phyloP scores from a whole-genome alignment of 2,888 invertebrate genomes.

The Trypoxylon attenuatum region DNA sequence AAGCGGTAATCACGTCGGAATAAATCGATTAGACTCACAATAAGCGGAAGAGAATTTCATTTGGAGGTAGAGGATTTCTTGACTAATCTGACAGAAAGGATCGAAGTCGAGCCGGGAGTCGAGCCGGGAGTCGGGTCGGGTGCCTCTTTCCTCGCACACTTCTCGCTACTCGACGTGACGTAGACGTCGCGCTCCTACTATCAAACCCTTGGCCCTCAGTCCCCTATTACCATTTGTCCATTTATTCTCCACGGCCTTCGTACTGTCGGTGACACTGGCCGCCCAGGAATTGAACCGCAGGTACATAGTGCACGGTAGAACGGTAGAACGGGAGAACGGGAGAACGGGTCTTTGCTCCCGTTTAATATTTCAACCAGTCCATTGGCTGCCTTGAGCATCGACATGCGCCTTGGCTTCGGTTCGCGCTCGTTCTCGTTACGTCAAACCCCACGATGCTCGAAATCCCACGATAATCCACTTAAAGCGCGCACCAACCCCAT shows the following conservation, averaged over 20 bases:
- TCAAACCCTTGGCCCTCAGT: constrained; percentile 6
- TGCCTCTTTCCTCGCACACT: constrained; percentile 24
- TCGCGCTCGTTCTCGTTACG: constrained; percentile 40
- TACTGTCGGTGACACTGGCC: neutral
- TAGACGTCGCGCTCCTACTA: constrained; percentile 49
- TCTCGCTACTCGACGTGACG: constrained; percentile 32
- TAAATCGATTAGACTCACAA: too few relatives aligned
- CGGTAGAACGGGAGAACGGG: too few relatives aligned
- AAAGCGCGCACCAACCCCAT: constrained; percentile 12
- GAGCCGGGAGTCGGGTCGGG: too few relatives aligned
- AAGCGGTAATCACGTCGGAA: too few relatives aligned
- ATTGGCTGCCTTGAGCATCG: constrained; percentile 70
- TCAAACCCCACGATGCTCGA: constrained; percentile 31
- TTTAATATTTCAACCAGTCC: constrained; percentile 73
- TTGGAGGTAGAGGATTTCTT: too few relatives aligned
- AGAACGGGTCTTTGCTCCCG: constrained; percentile 72
- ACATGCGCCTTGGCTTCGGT: constrained; percentile 61
- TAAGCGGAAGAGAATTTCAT: too few relatives aligned
- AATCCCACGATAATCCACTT: constrained; percentile 45
- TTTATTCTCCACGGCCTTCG: neutral
- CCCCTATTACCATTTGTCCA: neutral
- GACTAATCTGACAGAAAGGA: too few relatives aligned
- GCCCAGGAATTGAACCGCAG: neutral
- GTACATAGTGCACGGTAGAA: neutral
- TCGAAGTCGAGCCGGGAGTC: too few relatives aligned